Conservation (phyloP, 2,888 invertebrate genomes). For the Leucania comma region DNA sequence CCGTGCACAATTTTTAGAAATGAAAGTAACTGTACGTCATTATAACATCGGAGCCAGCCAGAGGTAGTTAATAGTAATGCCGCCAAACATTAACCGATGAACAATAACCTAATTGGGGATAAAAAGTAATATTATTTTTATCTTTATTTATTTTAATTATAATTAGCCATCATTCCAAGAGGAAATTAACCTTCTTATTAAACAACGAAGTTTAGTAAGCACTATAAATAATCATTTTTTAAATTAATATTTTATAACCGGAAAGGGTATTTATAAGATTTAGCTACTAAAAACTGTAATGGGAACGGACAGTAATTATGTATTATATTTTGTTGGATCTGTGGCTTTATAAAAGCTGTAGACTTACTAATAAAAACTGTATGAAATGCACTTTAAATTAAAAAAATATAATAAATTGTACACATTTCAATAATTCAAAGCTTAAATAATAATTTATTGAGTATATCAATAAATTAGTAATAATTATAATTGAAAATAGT, state of each 20-base stretch:
- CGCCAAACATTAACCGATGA: slow-evolving; percentile 39
- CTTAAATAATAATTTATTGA: not conserved
- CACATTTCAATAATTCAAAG: slow-evolving; percentile 8
- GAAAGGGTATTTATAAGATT: slow-evolving; percentile 64
- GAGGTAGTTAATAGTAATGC: slow-evolving; percentile 20
- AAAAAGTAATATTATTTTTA: slow-evolving; percentile 19
- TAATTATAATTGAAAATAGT: not conserved
- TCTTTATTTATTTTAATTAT: slow-evolving; percentile 24
- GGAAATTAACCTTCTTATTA: slow-evolving; percentile 22
- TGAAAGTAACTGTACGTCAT: slow-evolving; percentile 58
- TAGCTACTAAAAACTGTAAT: slow-evolving; percentile 38
- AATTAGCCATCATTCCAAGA: slow-evolving; percentile 42
- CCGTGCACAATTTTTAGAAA: slow-evolving; percentile 46
- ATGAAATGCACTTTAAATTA: slow-evolving; percentile 23
- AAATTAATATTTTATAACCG: slow-evolving; percentile 48
- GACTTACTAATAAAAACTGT: slow-evolving; percentile 57
- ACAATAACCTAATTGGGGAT: slow-evolving; percentile 27
- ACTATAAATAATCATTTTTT: slow-evolving; percentile 37
- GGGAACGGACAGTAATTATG: slow-evolving; percentile 24
- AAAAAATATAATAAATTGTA: not conserved
- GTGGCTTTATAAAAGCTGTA: slow-evolving; percentile 56
- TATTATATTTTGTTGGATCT: slow-evolving; percentile 31
- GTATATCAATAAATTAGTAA: not conserved
- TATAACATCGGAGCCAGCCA: slow-evolving; percentile 11
- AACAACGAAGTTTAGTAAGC: slow-evolving; percentile 55